Conservation (phyloP, 92 coral and sea anemone genomes). For the Blastomussa wellsi region DNA sequence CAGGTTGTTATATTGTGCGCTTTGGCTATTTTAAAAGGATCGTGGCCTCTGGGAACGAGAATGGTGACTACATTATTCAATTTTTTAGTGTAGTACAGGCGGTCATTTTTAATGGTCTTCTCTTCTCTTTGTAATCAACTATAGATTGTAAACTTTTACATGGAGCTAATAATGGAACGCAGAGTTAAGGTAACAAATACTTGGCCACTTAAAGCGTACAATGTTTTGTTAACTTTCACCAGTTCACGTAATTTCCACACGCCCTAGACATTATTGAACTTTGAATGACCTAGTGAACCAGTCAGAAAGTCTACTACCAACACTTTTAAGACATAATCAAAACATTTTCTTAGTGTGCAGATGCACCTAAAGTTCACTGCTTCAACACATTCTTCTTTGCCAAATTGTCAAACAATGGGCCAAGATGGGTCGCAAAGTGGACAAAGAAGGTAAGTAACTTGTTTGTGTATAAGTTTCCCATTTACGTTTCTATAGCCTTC, state of each 20-base stretch:
- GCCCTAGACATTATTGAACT: too few relatives aligned
- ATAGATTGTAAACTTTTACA: slow-evolving; percentile 5
- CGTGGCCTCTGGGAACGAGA: too few relatives aligned
- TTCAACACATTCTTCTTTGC: background rate
- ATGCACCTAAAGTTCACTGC: background rate
- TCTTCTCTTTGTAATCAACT: background rate
- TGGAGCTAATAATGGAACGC: slow-evolving; percentile 2
- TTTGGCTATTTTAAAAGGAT: too few relatives aligned
- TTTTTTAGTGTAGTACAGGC: background rate
- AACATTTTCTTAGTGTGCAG: background rate
- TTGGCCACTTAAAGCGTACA: too few relatives aligned
- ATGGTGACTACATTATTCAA: background rate
- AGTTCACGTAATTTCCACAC: too few relatives aligned
- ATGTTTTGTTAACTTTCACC: too few relatives aligned
- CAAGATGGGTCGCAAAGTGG: background rate
- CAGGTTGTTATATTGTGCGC: too few relatives aligned
- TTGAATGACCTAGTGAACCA: background rate
- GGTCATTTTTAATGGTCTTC: background rate
- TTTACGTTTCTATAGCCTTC: too few relatives aligned
- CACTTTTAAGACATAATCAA: too few relatives aligned
- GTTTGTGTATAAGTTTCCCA: too few relatives aligned
- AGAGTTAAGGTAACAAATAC: background rate
- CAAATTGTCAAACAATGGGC: background rate
- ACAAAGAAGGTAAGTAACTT: too few relatives aligned
- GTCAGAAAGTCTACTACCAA: background rate